These are phyloP conservation scores for Heliconius erato DNA, from an alignment of 2,888 invertebrate species.

Conservation along the genomic window DNA sequence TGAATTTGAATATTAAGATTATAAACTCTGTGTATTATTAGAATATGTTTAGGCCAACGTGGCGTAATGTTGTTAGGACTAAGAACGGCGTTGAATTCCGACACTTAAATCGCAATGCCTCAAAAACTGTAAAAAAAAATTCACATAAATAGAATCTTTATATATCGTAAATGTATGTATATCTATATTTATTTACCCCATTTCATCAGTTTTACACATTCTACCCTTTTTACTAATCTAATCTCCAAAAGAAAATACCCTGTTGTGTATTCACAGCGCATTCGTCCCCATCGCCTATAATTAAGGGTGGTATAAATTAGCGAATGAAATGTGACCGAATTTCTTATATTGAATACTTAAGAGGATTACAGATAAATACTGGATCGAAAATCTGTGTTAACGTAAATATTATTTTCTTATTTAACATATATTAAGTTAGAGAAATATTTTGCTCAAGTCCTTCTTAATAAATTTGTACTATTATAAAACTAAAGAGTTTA, in stretches of 20 bases:
- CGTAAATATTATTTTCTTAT: not conserved
- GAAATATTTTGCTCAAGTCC: not conserved
- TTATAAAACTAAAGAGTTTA: not conserved
- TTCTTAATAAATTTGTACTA: not conserved
- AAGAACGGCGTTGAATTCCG: not conserved
- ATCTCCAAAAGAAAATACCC: conserved; percentile 12
- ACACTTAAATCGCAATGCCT: not conserved
- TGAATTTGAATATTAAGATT: not conserved
- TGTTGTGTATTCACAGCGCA: conserved; percentile 18
- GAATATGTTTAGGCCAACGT: not conserved
- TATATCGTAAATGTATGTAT: not conserved
- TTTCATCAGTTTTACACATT: conserved; percentile 13
- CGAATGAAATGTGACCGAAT: conserved; percentile 12
- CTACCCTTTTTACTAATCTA: conserved; percentile 27
- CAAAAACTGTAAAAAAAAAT: not conserved
- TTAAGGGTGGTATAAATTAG: conserved; percentile 27
- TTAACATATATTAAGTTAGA: not conserved
- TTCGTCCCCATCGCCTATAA: conserved; percentile 24
- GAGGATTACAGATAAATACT: conserved; percentile 14
- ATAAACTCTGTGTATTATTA: not conserved
- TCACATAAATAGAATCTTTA: not conserved
- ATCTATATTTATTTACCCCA: not conserved
- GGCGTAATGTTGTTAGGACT: not conserved
- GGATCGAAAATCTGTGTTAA: not conserved
- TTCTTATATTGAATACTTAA: conserved; percentile 28